phyloP scores from a whole-genome alignment of 2,113 vertebrate genomes.

The Nyctibius bracteatus region DNA sequence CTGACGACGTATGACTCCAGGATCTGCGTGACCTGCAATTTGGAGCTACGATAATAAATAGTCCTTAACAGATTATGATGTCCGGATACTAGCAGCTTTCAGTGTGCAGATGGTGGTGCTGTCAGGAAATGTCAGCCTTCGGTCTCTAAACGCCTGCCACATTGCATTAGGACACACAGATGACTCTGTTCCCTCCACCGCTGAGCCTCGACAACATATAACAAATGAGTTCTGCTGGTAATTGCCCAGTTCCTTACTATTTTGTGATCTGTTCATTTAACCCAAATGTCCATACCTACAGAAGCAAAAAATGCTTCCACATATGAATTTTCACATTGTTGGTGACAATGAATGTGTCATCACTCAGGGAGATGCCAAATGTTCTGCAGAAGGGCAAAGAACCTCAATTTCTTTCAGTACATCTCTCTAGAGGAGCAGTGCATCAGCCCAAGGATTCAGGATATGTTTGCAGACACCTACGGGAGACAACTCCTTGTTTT shows the following conservation, averaged over 20 bases:
- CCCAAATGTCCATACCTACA: background rate
- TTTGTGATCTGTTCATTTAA: background rate
- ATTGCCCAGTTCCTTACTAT: background rate
- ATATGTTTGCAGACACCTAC: background rate
- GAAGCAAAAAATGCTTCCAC: background rate
- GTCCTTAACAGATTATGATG: background rate
- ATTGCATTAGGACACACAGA: background rate
- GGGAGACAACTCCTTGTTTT: background rate
- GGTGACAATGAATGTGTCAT: background rate
- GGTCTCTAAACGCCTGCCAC: background rate
- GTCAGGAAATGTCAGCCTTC: background rate
- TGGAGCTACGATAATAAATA: background rate
- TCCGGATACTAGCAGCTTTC: background rate
- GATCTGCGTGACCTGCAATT: fast-evolving
- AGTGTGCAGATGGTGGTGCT: constrained; percentile 24
- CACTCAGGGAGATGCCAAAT: background rate
- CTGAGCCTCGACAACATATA: background rate
- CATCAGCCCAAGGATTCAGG: background rate
- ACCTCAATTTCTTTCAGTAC: background rate
- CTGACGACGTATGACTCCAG: background rate
- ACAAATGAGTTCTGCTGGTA: background rate
- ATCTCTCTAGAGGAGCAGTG: background rate
- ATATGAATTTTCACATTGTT: background rate
- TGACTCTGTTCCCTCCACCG: background rate
- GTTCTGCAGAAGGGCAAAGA: background rate